Base-by-base conservation (phyloP, 2,797 vertebrate species). In the Lutjanus argentimaculatus region DNA sequence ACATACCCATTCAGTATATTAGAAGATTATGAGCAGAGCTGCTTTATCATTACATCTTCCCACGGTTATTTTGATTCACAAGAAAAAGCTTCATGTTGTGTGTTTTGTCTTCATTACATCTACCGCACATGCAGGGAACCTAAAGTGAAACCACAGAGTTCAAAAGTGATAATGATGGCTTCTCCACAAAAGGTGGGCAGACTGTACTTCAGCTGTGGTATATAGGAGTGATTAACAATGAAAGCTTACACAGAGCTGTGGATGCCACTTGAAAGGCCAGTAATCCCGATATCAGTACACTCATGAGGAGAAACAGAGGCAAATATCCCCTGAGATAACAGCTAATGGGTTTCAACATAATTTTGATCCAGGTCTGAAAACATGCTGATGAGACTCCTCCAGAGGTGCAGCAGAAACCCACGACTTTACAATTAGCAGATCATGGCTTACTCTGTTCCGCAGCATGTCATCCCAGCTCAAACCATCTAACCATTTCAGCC, bases 91-190 rank as follows among this genome's bases (percentile, higher is more conserved):
- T 55, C 16, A 45, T 25, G 45, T 49, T 21, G 15, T 67, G 63
- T 7, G 14, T 42, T 75, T 75, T 58, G 59, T 55, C 52, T 57
- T 74, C 6, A 57, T 57, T 49, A 22, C 8, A 1, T 65, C 19
- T 17, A 25, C 51, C 49, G 13, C 43, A 57, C 69, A 72, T 72
- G 19, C 57, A 51, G 43, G 13, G 64, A 75, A 30, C 3, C 45
- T 67, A 7, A 48, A 58, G 56, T 25, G 40, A 22, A 11, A 46
- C 36, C 19, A 62, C 40, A 13, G 57, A 46, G 49, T 30, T 68
- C 7, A 61, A 25, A 76, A 53, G 21, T 16, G 51, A 59, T 68
- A 58, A 59, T 57, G 22, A 52, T 71, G 12, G 10, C 25, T 17
- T 49, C 25, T 49, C 25, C 25, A 49, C 22, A 59, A 49, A 55